Percentiles rank a stretch among this genome's conserved stretches.
Conservation (phyloP, 2,888 invertebrate species). For the Hirtodrosophila confusa region DNA sequence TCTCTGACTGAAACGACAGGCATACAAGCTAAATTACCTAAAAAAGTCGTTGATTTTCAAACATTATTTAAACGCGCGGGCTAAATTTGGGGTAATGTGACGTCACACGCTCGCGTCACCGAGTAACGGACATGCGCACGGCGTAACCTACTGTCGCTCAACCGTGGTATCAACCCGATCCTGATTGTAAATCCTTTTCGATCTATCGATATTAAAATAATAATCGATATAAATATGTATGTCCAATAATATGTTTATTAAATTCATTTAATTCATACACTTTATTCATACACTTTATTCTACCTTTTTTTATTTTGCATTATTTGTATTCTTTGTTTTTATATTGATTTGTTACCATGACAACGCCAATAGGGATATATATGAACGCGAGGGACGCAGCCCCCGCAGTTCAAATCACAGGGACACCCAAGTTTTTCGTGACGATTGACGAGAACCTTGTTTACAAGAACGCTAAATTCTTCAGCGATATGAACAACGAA, state of each 20-base stretch:
- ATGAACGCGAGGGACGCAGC: conserved; percentile 11
- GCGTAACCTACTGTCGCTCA: too few species aligned
- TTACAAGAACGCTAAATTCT: conserved; percentile 13
- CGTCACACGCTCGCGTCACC: too few species aligned
- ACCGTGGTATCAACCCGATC: too few species aligned
- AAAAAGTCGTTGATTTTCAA: too few species aligned
- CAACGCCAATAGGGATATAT: conserved; percentile 8
- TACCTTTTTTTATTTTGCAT: not conserved
- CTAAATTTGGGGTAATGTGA: too few species aligned
- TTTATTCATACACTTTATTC: conserved; percentile 3
- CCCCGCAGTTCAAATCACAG: conserved; percentile 12
- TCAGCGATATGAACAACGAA: conserved; percentile 31
- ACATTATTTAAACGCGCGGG: too few species aligned
- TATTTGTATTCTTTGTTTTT: conserved; percentile 13
- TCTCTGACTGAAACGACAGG: too few species aligned
- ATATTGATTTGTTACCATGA: conserved; percentile 30
- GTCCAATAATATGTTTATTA: conserved; percentile 2
- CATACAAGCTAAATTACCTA: too few species aligned
- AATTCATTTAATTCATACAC: not conserved
- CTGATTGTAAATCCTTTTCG: not conserved
- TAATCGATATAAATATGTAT: conserved; percentile 1
- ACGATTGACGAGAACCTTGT: not conserved
- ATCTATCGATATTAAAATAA: conserved; percentile 16
- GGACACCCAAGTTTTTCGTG: conserved; percentile 5
- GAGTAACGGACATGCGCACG: too few species aligned